Base-by-base conservation (phyloP, 2,797 vertebrate genomes). In the Enteromius thamalakanensis region DNA sequence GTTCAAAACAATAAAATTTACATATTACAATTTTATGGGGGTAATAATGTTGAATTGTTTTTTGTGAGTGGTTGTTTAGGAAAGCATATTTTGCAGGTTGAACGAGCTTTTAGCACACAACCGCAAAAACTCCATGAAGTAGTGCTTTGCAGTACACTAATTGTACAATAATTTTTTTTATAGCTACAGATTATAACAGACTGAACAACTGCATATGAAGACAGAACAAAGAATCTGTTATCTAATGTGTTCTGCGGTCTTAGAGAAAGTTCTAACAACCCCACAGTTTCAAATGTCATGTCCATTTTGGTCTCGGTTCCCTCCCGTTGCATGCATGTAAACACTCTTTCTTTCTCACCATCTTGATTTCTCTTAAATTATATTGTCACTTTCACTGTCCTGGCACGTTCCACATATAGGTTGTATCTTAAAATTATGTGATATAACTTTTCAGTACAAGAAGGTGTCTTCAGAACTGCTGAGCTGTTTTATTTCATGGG, bases 251-350 rank as follows among this genome's bases (percentile, higher is more conserved):
- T 64, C 23, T 45, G 42, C 42, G 10, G 17, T 15, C 42, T n/a
- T 40, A 8, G 34, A 70, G 32, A 55, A 55, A 40, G 51, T 37
- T 75, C 40, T 26, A 53, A 62, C 69, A 71, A 21, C 60, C 32
- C 45, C n/a, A 45, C n/a, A 42, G 34, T 37, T 76, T 72, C 14
- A 80, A 79, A 68, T 79, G 62, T 49, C 77, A 40, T 11, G 21
- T 51, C 47, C 45, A 37, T 49, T 79, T 29, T 37, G 6, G 42
- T 51, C 29, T 40, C 23, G 21, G 58, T 19, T 51, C 32, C 65
- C 65, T 70, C 21, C 5, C 34, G 4, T 74, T 34, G n/a, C 12
- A 37, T 40, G 45, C 55, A 23, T 81, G 21, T 34, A 67, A 67
- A 51, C 45, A 23, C 12, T 51, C 34, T 65, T 37, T 67, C 42